phyloP scores from a whole-genome alignment of 2,113 vertebrate genomes.

The Leucoraja erinaceus region DNA sequence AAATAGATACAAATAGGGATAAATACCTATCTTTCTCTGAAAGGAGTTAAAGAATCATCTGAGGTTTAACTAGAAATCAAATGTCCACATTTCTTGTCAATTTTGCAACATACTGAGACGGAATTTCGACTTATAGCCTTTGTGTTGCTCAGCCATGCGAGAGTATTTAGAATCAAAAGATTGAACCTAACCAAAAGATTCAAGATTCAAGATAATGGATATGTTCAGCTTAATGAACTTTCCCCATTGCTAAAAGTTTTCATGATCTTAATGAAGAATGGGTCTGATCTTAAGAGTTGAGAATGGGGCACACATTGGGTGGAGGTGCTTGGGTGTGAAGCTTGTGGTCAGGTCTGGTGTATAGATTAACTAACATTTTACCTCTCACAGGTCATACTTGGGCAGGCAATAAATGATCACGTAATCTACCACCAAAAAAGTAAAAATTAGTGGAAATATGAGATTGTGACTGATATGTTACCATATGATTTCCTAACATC shows the following conservation, averaged over 20 bases:
- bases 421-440: background rate
- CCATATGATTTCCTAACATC: background rate
- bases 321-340: too few relatives aligned
- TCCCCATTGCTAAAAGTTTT: background rate
- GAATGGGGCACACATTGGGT: too few relatives aligned
- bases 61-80: background rate
- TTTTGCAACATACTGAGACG: background rate
- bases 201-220: background rate
- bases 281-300: too few relatives aligned
- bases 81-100: background rate
- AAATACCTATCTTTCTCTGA: background rate
- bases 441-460: background rate
- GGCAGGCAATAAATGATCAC: background rate
- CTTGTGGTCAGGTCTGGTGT: too few relatives aligned
- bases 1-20: background rate
- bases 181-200: background rate
- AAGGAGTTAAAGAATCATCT: background rate
- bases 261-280: background rate
- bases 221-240: background rate
- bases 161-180: background rate
- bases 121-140: background rate
- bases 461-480: background rate
- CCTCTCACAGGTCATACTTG: background rate
- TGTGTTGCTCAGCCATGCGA: background rate
- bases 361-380: background rate